Evolutionary conservation across 2,113 vertebrate species (phyloP), one percentile per base, ranked within the genome.

Genomic region (Bos javanicus): DNA sequence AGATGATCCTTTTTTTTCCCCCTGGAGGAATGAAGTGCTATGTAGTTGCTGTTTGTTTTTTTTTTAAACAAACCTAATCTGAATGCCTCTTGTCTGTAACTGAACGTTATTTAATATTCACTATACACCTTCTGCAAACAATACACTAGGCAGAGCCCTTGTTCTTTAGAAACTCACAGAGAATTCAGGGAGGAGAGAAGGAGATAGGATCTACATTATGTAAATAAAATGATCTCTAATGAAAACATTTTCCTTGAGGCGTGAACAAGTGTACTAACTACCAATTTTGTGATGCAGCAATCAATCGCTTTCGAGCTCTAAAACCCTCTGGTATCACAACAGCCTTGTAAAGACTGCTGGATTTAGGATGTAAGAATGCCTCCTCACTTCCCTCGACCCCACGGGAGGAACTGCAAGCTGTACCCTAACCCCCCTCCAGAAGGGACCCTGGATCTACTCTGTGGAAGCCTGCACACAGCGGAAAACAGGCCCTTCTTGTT

Each of bases 201-300:
- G 36, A 87, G 87, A 91, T 52, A 93, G 26, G 43, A 95, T 95
- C 82, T 89, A 88, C 78, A 81, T 94, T 87, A 91, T 95, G 78
- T 87, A 97, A 97, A 96, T 98, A 97, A 96, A 95, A 95, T 85
- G 46, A 95, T 94, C 92, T 97, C 95, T 93, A 96, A 93, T 90
- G 92, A 95, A 98, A 98, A 94, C 94, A 85, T 94, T 96, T 97
- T 97, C 87, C 92, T 96, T 71, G 85, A 89, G 82, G 87, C 30
- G 0, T 62, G 84, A 96, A 48, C 95, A 95, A 98, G 43, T 54
- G 26, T 89, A 59, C n/a, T 62, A 96, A 93, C 64, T 89, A 90
- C 59, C 82, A 62, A 83, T 90, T 94, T 62, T 82, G 57, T 52
- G 85, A 96, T 48, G 25, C 25, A 92, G 76, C 52, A 76, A 90